Evolutionary conservation across 2,888 invertebrate species (phyloP).

Genomic region (Hofmannophila pseudospretella): DNA sequence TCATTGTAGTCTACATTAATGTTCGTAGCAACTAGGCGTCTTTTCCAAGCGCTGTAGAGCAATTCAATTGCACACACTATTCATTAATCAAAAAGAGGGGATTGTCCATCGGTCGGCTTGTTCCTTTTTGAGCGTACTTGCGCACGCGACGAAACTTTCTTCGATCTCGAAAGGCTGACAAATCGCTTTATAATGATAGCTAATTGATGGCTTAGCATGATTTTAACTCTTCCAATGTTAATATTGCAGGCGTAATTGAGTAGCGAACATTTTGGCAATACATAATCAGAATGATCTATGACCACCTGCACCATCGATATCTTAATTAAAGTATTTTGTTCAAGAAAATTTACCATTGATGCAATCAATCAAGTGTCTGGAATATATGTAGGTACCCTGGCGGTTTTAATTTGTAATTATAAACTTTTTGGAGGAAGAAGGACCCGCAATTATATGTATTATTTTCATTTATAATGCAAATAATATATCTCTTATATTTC

Average conservation of each 20-base stretch:
- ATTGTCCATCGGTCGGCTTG: constrained; percentile 25
- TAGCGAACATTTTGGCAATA: not conserved
- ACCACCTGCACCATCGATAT: too few species aligned
- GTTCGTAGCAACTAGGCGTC: constrained; percentile 20
- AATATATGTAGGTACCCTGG: too few species aligned
- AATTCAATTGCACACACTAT: constrained; percentile 51
- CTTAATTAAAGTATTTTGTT: too few species aligned
- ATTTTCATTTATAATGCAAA: not conserved
- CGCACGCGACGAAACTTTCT: constrained; percentile 54
- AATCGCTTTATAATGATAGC: constrained; percentile 58
- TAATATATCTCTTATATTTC: not conserved
- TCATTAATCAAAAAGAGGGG: constrained; percentile 45
- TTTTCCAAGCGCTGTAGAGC: constrained; percentile 21
- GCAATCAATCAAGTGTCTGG: too few species aligned
- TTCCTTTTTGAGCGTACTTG: constrained; percentile 31
- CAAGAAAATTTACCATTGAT: too few species aligned
- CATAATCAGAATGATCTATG: not conserved
- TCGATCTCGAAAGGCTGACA: constrained; percentile 40
- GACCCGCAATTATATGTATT: too few species aligned
- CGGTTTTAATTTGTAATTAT: too few species aligned
- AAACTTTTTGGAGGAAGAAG: too few species aligned
- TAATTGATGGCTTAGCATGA: constrained; percentile 46
- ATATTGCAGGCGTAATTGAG: constrained; percentile 5
- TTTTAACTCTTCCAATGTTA: constrained; percentile 25
- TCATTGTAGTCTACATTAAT: constrained; percentile 18